A percentile compares a stretch with the other conserved stretches of the same genome.
These are phyloP conservation scores for Drosophila nannoptera DNA, from an alignment of 1,140 invertebrate genomes.

Conservation along the genomic window DNA sequence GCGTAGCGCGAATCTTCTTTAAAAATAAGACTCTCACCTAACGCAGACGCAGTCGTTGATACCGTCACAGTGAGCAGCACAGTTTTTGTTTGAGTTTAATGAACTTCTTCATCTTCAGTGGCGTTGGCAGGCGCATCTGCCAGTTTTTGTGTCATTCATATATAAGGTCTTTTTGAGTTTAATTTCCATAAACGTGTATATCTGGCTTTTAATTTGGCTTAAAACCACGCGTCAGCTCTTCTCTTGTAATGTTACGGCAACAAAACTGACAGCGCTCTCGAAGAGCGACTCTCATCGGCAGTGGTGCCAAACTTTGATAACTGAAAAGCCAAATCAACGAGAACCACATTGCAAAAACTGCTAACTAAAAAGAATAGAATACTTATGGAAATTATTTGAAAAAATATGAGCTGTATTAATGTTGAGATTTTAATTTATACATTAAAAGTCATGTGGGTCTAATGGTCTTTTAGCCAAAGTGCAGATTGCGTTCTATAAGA, in stretches of 20 bases:
- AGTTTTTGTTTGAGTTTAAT: slow-evolving; percentile 57
- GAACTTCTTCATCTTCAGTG: slow-evolving; percentile 38
- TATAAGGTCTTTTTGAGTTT: slow-evolving; percentile 9
- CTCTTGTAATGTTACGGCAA: slow-evolving; percentile 65
- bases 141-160: slow-evolving; percentile 8
- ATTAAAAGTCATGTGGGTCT: no score
- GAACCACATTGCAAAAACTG: not conserved
- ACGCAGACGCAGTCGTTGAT: slow-evolving; percentile 36
- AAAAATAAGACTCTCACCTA: slow-evolving; percentile 57
- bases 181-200: slow-evolving; percentile 58
- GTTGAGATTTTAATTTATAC: no score
- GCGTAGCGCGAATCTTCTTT: slow-evolving; percentile 55
- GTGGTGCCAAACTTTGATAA: not conserved
- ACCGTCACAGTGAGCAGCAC: slow-evolving; percentile 2
- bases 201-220: slow-evolving; percentile 34
- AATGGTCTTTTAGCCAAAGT: no score
- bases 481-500: no score
- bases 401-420: no score
- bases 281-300: slow-evolving; percentile 22
- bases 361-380: not conserved
- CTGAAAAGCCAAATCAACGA: not conserved
- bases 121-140: not conserved
- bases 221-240: slow-evolving; percentile 42
- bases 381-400: no score
- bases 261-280: slow-evolving; percentile 21